A percentile compares a stretch with the other conserved stretches of the same genome.
phyloP scores from a whole-genome alignment of 35 echinoderm and acorn worm genomes.

The Patiria miniata region DNA sequence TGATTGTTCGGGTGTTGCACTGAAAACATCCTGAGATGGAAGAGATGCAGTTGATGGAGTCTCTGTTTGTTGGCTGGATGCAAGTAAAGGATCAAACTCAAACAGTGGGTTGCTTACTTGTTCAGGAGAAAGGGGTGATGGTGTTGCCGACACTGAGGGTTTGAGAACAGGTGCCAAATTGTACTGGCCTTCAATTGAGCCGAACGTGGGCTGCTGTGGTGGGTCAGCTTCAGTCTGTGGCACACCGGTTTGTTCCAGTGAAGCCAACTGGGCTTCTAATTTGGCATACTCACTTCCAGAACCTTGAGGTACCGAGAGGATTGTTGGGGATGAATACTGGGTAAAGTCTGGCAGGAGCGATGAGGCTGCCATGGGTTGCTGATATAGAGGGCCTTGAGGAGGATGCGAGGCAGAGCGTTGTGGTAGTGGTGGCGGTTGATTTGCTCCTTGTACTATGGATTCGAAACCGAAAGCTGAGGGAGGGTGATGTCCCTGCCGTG shows the following conservation, averaged over 20 bases:
- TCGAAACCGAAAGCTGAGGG: not conserved
- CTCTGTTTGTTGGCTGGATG: not conserved
- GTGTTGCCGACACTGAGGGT: not conserved
- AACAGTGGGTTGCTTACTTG: not conserved
- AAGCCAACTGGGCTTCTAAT: not conserved
- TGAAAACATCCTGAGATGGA: not conserved
- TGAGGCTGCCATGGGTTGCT: not conserved
- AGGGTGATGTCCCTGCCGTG: not conserved
- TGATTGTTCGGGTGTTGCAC: not conserved
- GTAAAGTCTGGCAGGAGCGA: not conserved
- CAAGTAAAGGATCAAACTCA: constrained; percentile 48
- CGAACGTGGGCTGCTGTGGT: not conserved
- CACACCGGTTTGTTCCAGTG: not conserved
- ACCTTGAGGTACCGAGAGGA: not conserved
- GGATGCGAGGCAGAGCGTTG: not conserved
- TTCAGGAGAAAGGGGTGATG: not conserved
- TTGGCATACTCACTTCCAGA: not conserved
- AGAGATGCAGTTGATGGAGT: not conserved
- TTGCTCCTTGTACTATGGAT: not conserved
- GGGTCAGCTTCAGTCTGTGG: not conserved
- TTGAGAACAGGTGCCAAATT: constrained; percentile 9
- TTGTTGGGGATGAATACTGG: constrained; percentile 1
- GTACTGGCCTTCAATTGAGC: not conserved
- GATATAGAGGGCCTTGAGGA: not conserved
- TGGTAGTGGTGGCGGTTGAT: not conserved